Percentiles rank a stretch among this genome's conserved stretches.
Conservation (phyloP, 1,140 invertebrate genomes). For the Diprion similis region DNA sequence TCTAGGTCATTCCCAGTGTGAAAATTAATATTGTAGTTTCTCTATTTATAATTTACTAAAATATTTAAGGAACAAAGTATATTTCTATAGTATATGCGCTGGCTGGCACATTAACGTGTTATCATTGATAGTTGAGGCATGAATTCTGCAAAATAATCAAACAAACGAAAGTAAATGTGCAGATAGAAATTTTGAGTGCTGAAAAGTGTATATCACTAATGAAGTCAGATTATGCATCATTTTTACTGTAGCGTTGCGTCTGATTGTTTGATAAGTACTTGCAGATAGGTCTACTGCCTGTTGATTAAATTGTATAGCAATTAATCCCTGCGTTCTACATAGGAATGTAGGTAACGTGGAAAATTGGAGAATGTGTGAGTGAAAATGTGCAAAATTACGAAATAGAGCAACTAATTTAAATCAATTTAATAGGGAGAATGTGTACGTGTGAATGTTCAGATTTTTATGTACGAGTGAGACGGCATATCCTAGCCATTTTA, state of each 20-base stretch:
- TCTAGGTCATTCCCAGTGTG: neutral
- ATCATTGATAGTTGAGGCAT: no score
- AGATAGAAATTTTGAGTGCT: no score
- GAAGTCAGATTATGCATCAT: neutral
- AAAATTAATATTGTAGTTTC: no score
- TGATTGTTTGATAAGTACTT: neutral
- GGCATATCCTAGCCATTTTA: conserved; percentile 41
- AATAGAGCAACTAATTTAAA: conserved; percentile 45
- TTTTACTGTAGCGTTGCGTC: neutral
- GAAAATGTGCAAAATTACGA: conserved; percentile 9
- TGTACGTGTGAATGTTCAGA: conserved; percentile 38
- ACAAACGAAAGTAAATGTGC: no score
- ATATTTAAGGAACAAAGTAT: neutral
- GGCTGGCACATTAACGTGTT: no score
- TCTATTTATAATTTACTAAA: neutral
- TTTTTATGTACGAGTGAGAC: conserved; percentile 41
- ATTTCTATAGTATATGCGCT: neutral
- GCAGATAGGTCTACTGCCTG: neutral
- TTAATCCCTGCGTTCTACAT: neutral
- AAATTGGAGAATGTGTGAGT: conserved; percentile 1
- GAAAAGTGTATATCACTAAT: neutral
- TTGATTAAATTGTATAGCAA: neutral
- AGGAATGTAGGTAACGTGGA: neutral
- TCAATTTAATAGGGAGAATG: conserved; percentile 34
- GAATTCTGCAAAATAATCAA: no score